phyloP scores from a whole-genome alignment of 2,888 invertebrate species.

The Mechanitis messenoides region DNA sequence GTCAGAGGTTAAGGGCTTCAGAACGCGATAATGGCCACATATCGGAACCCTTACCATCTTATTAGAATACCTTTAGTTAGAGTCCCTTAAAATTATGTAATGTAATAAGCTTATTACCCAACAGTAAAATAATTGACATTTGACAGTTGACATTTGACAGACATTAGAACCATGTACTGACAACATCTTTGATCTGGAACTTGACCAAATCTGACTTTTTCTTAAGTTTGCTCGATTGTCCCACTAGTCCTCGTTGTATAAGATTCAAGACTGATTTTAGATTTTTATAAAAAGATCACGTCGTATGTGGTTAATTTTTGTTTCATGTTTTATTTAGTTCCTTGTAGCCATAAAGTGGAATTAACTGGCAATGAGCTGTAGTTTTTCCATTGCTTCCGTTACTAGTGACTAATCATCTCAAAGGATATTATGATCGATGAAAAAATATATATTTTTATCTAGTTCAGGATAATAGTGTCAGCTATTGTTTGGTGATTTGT shows the following conservation, averaged over 20 bases:
- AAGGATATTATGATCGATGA: constrained; percentile 12
- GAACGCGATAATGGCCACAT: no score
- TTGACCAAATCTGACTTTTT: constrained; percentile 10
- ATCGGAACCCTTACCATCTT: no score
- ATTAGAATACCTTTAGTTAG: no score
- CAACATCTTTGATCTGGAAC: constrained; percentile 9
- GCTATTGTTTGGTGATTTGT: constrained; percentile 37
- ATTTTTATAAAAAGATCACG: constrained; percentile 14
- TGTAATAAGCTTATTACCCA: no score
- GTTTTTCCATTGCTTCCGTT: constrained; percentile 10
- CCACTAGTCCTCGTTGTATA: constrained; percentile 16
- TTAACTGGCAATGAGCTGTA: not conserved
- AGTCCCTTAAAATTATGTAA: no score
- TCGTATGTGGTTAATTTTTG: constrained; percentile 10
- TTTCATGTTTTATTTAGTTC: no score
- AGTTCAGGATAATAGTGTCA: constrained; percentile 8
- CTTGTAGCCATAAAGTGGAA: constrained; percentile 8
- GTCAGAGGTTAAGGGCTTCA: no score
- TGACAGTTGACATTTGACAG: no score
- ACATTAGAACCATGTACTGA: not conserved
- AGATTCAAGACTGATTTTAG: constrained; percentile 16
- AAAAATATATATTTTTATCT: constrained; percentile 7
- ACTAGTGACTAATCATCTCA: constrained; percentile 31
- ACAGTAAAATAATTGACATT: no score
- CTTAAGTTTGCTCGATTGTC: constrained; percentile 8